Conservation (phyloP, 2,888 invertebrate genomes). For the Orchesellides sinensis region DNA sequence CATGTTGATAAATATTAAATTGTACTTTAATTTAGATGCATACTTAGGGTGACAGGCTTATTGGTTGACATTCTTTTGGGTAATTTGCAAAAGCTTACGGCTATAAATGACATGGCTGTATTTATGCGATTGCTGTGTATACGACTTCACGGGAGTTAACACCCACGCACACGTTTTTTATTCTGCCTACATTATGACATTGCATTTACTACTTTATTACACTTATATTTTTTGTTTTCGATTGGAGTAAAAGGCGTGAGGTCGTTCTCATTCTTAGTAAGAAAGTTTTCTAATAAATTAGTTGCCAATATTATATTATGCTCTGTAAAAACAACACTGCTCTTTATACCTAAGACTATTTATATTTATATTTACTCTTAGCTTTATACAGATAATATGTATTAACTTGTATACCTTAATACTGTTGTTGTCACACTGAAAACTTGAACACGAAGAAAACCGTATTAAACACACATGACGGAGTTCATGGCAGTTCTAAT, state of each 20-base stretch:
- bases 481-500: no score
- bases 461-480: no score
- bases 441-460: no score
- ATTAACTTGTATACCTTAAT: not conserved
- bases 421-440: not conserved
- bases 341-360: not conserved
- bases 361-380: not conserved
- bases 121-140: not conserved
- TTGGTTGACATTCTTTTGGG: conserved; percentile 17
- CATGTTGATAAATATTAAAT: not conserved
- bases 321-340: not conserved
- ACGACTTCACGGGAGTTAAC: not conserved
- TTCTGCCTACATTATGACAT: not conserved
- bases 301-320: no score
- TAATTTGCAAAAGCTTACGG: conserved; percentile 5
- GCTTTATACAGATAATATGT: not conserved
- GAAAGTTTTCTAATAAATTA: no score
- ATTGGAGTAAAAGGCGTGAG: not conserved
- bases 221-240: not conserved
- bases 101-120: not conserved
- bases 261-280: no score
- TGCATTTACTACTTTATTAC: not conserved
- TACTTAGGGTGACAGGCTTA: conserved; percentile 4
- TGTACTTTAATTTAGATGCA: not conserved
- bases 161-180: conserved; percentile 9